These are phyloP conservation scores for Drosophila nr. fundita DNA, from an alignment of 2,888 invertebrate genomes.

Conservation along the genomic window DNA sequence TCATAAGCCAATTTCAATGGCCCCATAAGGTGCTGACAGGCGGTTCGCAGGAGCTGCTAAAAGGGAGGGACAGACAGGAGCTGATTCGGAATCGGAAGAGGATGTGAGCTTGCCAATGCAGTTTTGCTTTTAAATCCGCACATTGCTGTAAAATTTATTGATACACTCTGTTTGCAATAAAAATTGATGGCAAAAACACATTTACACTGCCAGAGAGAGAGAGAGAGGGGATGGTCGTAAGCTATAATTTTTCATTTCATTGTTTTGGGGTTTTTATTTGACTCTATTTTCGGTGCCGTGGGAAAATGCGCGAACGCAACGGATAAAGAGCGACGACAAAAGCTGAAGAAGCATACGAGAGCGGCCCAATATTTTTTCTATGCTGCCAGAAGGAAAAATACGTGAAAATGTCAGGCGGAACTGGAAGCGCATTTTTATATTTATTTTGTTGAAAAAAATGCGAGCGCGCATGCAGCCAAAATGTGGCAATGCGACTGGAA, in stretches of 20 bases:
- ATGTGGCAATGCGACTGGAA: conserved; percentile 21
- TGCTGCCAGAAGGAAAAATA: conserved; percentile 52
- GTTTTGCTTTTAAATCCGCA: conserved; percentile 62
- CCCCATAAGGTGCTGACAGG: conserved; percentile 44
- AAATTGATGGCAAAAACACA: conserved; percentile 79
- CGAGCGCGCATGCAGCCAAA: conserved; percentile 17
- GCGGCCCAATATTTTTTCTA: conserved; percentile 57
- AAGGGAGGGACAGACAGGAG: neutral
- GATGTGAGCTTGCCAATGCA: conserved; percentile 43
- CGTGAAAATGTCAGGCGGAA: conserved; percentile 72
- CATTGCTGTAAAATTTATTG: conserved; percentile 76
- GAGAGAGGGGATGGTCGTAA: conserved; percentile 21
- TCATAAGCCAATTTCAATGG: conserved; percentile 61
- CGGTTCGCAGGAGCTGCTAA: neutral
- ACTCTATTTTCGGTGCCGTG: conserved; percentile 35
- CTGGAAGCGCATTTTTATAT: conserved; percentile 72
- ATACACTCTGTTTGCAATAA: conserved; percentile 78
- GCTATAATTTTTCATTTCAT: conserved; percentile 80
- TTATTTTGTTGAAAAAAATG: conserved; percentile 64
- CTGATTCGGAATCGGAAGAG: neutral
- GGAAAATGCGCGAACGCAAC: conserved; percentile 58
- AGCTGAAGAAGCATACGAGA: conserved; percentile 59
- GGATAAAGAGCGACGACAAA: conserved; percentile 55
- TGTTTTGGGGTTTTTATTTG: conserved; percentile 60
- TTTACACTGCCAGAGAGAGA: conserved; percentile 43